These are phyloP conservation scores for Hapalemur alaotrensis DNA, from an alignment of 2,797 vertebrate species.

Conservation along the genomic window DNA sequence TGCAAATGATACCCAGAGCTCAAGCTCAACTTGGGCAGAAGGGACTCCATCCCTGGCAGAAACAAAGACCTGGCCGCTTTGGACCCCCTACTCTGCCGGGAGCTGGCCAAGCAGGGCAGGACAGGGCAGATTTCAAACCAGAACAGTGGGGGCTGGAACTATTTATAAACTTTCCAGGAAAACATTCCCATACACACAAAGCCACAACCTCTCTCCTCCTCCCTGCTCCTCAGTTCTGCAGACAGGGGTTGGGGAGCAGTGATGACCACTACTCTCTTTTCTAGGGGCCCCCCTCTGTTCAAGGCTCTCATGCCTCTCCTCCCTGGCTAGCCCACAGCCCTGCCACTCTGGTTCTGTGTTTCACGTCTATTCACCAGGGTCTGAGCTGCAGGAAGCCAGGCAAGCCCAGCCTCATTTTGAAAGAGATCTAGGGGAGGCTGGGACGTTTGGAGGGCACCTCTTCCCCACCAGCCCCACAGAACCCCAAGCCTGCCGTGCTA, in stretches of 20 bases:
- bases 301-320: background rate
- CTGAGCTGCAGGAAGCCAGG: background rate
- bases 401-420: background rate
- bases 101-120: background rate
- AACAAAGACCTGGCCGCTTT: background rate
- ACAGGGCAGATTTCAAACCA: constrained; percentile 49
- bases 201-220: constrained; percentile 63
- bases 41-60: background rate
- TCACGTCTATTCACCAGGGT: background rate
- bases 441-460: background rate
- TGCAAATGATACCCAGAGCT: constrained; percentile 62
- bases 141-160: constrained; percentile 59
- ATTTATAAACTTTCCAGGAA: constrained; percentile 78
- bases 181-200: constrained; percentile 42
- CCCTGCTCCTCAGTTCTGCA: background rate
- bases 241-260: background rate
- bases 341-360: background rate
- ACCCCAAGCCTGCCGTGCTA: background rate
- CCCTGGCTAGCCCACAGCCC: background rate
- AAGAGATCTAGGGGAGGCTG: background rate
- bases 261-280: background rate
- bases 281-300: background rate
- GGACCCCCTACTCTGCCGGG: constrained; percentile 3
- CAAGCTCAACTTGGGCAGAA: background rate
- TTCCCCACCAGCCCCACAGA: background rate